These are phyloP conservation scores for Mesembrinibis cayennensis DNA, from an alignment of 2,113 vertebrate genomes.

Conservation along the genomic window DNA sequence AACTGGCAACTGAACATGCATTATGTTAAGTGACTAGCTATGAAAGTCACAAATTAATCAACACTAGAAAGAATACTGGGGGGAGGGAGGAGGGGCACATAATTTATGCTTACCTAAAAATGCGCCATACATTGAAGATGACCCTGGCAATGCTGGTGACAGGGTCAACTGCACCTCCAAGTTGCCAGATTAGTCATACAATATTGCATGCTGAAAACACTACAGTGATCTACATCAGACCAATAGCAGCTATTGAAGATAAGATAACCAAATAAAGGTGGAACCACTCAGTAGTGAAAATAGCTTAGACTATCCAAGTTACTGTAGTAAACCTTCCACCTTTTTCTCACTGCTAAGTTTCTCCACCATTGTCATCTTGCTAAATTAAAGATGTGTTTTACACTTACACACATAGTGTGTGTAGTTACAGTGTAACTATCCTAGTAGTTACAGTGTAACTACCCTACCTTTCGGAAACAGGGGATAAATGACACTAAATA, in stretches of 20 bases:
- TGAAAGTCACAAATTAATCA: neutral
- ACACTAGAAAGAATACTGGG: neutral
- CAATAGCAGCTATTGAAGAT: neutral
- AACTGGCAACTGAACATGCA: neutral
- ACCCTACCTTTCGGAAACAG: neutral
- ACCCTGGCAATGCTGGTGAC: neutral
- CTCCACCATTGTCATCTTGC: neutral
- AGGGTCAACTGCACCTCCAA: neutral
- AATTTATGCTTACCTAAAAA: neutral
- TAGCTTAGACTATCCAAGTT: neutral
- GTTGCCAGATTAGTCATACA: neutral
- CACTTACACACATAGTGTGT: neutral
- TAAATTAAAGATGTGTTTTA: neutral
- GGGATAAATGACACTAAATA: neutral
- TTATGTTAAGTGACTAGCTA: neutral
- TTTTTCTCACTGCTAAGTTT: neutral
- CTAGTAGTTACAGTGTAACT: neutral
- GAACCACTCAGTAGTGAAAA: neutral
- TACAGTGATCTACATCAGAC: neutral
- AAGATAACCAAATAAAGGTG: neutral
- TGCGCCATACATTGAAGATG: neutral
- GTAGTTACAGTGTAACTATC: neutral
- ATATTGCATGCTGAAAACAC: accelerated
- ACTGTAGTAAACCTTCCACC: neutral
- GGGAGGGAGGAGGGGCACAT: neutral